phyloP scores from a whole-genome alignment of 1,140 invertebrate species.

The Drosophila punjabiensis region DNA sequence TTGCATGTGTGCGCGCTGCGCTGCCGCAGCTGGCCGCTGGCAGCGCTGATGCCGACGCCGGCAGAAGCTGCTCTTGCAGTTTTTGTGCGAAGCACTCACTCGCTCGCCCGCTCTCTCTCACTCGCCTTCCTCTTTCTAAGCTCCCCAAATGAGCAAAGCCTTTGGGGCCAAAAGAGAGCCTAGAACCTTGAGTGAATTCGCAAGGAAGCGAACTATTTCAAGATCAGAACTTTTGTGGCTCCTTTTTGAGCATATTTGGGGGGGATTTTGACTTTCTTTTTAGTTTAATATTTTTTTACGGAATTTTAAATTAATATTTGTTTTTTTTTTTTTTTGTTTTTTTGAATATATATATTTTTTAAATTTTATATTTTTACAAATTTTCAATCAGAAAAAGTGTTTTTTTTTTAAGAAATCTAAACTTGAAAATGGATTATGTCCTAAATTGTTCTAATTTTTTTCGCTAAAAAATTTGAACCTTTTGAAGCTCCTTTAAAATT shows the following conservation, averaged over 20 bases:
- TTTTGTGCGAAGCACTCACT: conserved; percentile 5
- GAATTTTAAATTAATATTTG: not conserved
- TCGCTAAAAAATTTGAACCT: too few relatives aligned
- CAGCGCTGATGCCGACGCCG: not conserved
- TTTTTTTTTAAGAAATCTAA: too few relatives aligned
- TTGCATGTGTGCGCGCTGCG: conserved; percentile 36
- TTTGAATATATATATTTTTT: not conserved
- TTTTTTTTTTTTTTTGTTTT: not conserved
- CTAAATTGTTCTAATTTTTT: too few relatives aligned
- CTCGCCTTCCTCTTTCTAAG: not conserved
- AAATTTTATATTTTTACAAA: not conserved
- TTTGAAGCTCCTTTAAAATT: too few relatives aligned
- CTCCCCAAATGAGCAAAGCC: conserved; percentile 2
- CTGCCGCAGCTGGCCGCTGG: conserved; percentile 7
- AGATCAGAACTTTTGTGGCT: conserved; percentile 2
- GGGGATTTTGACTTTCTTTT: not conserved
- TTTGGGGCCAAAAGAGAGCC: conserved; percentile 11
- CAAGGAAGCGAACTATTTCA: conserved; percentile 5
- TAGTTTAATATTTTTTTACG: not conserved
- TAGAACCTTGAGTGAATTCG: conserved; percentile 9
- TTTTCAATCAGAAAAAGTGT: too few relatives aligned
- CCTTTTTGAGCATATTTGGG: not conserved
- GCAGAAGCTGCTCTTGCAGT: conserved; percentile 28
- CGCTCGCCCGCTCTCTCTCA: conserved; percentile 1
- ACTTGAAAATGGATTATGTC: too few relatives aligned